A percentile compares a stretch with the other conserved stretches of the same genome.
phyloP scores from a whole-genome alignment of 2,797 vertebrate genomes.

The Xenops minutus region DNA sequence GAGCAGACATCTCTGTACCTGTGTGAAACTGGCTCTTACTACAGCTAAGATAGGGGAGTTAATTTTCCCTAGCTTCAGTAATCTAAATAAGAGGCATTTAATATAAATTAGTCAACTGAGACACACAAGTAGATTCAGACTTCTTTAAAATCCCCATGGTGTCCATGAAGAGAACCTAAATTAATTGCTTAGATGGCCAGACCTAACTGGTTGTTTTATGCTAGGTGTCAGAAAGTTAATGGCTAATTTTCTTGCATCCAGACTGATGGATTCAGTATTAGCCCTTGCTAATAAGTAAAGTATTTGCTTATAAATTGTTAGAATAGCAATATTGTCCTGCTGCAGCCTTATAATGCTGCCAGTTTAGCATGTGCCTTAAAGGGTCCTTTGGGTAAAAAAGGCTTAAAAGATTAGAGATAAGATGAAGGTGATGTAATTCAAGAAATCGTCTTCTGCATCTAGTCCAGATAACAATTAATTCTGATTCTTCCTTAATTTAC shows the following conservation, averaged over 20 bases:
- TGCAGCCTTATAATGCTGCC: neutral
- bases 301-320: constrained; percentile 50
- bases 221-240: constrained; percentile 43
- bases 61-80: neutral
- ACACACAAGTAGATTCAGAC: constrained; percentile 10
- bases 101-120: constrained; percentile 44
- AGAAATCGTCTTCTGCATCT: constrained; percentile 19
- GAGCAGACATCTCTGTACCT: neutral
- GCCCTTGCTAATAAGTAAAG: constrained; percentile 34
- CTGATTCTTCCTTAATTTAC: constrained; percentile 45
- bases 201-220: constrained; percentile 50
- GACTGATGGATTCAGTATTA: constrained; percentile 23
- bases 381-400: neutral
- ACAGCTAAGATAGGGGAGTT: neutral
- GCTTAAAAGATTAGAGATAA: constrained; percentile 21
- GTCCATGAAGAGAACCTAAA: constrained; percentile 16
- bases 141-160: constrained; percentile 27
- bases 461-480: constrained; percentile 18
- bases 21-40: neutral
- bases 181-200: constrained; percentile 41
- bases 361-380: constrained; percentile 13
- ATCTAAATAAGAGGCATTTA: constrained; percentile 30
- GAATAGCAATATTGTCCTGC: neutral
- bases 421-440: constrained; percentile 16
- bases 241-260: constrained; percentile 32